Evolutionary conservation across 2,888 invertebrate species (phyloP).

Genomic region (Thereva nobilitata): DNA sequence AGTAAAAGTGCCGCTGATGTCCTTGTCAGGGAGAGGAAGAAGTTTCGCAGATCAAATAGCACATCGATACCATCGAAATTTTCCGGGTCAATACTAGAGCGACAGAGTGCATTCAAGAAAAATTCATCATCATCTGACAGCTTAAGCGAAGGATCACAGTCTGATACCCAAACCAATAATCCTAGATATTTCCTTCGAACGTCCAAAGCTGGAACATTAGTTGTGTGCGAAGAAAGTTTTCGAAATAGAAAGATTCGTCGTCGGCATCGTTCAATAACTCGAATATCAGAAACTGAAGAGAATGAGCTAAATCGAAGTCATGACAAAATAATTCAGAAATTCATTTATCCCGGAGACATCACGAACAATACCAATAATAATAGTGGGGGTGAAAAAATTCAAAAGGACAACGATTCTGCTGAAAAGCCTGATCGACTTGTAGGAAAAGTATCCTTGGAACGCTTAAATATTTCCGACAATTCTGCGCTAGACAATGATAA

Average conservation of each 20-base stretch:
- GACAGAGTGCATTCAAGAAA: slow-evolving; percentile 54
- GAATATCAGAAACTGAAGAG: slow-evolving; percentile 25
- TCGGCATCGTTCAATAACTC: slow-evolving; percentile 43
- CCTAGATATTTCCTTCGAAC: slow-evolving; percentile 60
- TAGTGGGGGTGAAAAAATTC: too few relatives aligned
- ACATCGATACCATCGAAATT: slow-evolving; percentile 45
- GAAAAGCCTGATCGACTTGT: slow-evolving; percentile 12
- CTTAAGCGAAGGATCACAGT: slow-evolving; percentile 41
- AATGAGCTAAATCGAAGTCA: slow-evolving; percentile 3
- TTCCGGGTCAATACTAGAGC: slow-evolving; percentile 53
- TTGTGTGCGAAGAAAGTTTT: slow-evolving; percentile 61
- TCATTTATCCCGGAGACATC: not conserved
- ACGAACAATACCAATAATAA: too few relatives aligned
- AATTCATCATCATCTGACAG: slow-evolving; percentile 54
- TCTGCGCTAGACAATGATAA: too few relatives aligned
- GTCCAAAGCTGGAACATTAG: slow-evolving; percentile 62
- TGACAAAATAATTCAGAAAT: slow-evolving; percentile 10
- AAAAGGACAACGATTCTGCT: not conserved
- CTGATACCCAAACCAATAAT: slow-evolving; percentile 45
- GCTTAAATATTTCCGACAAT: not conserved
- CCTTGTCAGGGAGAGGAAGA: slow-evolving; percentile 48
- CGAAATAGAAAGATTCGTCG: slow-evolving; percentile 51
- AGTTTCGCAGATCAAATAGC: slow-evolving; percentile 53
- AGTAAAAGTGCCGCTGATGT: slow-evolving; percentile 42
- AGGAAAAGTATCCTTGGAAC: slow-evolving; percentile 3